Conservation (phyloP, 2,888 invertebrate species). For the Gerosis bhagava region DNA sequence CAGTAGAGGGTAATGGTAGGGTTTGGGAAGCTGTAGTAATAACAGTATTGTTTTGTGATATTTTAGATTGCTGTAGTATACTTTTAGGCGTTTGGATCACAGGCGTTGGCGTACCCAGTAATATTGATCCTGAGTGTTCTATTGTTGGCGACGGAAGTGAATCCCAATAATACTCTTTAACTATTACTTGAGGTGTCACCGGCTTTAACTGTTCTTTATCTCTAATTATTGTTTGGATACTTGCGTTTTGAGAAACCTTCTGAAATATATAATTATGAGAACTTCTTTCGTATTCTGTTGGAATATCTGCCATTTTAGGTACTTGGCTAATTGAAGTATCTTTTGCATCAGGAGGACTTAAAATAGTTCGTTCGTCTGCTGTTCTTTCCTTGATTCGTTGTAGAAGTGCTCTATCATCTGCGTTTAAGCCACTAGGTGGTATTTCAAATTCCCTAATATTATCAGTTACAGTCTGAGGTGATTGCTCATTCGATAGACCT, state of each 20-base stretch:
- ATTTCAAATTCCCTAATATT: neutral
- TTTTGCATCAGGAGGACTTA: constrained; percentile 26
- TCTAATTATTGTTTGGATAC: constrained; percentile 13
- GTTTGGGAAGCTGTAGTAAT: constrained; percentile 14
- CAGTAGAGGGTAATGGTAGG: too few relatives aligned
- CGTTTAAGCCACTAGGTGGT: constrained; percentile 41
- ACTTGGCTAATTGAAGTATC: constrained; percentile 37
- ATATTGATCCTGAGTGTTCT: constrained; percentile 2
- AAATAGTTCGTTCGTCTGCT: constrained; percentile 2
- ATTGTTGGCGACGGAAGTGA: constrained; percentile 24
- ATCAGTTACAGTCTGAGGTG: neutral
- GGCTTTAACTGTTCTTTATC: neutral
- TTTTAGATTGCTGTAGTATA: neutral
- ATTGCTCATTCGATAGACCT: neutral
- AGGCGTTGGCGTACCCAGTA: neutral
- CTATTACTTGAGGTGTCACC: constrained; percentile 39
- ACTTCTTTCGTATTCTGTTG: constrained; percentile 6
- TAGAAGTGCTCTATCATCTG: constrained; percentile 46
- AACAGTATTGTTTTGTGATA: neutral
- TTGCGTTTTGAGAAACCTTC: constrained; percentile 15
- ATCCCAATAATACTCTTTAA: constrained; percentile 53
- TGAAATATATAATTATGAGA: neutral
- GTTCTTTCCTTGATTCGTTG: constrained; percentile 44
- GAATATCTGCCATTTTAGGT: constrained; percentile 18
- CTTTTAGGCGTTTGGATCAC: neutral